Evolutionary conservation across 2,888 invertebrate species (phyloP).

Genomic region (Colostygia pectinataria): DNA sequence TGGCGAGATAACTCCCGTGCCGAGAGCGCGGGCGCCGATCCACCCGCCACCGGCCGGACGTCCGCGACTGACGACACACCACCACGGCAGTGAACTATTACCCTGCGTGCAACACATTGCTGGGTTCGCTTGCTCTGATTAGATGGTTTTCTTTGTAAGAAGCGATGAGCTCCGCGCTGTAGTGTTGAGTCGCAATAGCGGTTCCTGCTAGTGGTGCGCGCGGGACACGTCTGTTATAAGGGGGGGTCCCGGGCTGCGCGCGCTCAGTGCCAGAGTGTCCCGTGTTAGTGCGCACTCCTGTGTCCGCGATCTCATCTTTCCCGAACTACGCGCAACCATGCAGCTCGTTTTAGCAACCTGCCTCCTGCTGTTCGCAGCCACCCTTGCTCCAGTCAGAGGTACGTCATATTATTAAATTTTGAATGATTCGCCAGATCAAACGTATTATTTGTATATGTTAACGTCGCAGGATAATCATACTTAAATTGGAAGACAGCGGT

Average conservation of each 20-base stretch:
- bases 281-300: slow-evolving; percentile 74
- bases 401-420: slow-evolving; percentile 45
- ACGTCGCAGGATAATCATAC: not conserved
- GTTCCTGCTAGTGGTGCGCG: slow-evolving; percentile 63
- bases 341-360: slow-evolving; percentile 80
- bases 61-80: slow-evolving; percentile 51
- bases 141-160: slow-evolving; percentile 25
- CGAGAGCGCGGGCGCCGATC: slow-evolving; percentile 64
- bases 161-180: slow-evolving; percentile 55
- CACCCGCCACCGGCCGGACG: slow-evolving; percentile 61
- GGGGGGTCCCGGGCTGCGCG: slow-evolving; percentile 78
- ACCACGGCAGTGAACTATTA: slow-evolving; percentile 32
- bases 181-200: slow-evolving; percentile 47
- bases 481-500: slow-evolving; percentile 1
- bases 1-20: slow-evolving; percentile 77
- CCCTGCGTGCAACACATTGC: slow-evolving; percentile 25
- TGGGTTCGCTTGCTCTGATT: slow-evolving; percentile 11
- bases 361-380: slow-evolving; percentile 79
- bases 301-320: slow-evolving; percentile 47
- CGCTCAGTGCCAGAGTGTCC: slow-evolving; percentile 81
- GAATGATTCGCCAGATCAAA: not conserved
- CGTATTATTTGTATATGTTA: slow-evolving; percentile 2
- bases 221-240: slow-evolving; percentile 80
- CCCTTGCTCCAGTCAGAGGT: slow-evolving; percentile 81
- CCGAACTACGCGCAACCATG: slow-evolving; percentile 59